Percentiles rank a stretch among this genome's conserved stretches.
These are phyloP conservation scores for Nymphalis c-album DNA, from an alignment of 2,888 invertebrate species.

Conservation along the genomic window DNA sequence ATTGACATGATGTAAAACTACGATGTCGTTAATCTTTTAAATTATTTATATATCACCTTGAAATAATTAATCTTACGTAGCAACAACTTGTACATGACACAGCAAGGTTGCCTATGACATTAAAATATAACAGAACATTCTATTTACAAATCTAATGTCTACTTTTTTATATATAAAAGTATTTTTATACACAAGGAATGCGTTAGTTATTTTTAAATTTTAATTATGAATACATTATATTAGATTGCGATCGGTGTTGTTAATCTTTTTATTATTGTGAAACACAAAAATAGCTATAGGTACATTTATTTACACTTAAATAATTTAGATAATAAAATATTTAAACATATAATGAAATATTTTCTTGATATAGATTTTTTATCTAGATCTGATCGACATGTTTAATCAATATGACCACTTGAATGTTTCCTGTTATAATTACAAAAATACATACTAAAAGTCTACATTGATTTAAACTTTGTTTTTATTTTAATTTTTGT, in stretches of 20 bases:
- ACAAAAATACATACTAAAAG: too few species aligned
- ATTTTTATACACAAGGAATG: neutral
- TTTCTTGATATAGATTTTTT: too few species aligned
- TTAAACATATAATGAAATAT: too few species aligned
- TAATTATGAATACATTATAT: neutral
- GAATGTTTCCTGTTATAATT: too few species aligned
- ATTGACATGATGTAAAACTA: conserved; percentile 11
- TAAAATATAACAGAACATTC: conserved; percentile 18
- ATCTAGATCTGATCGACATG: too few species aligned
- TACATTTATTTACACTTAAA: too few species aligned
- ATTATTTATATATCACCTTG: conserved; percentile 24
- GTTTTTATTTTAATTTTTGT: too few species aligned
- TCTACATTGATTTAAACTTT: too few species aligned
- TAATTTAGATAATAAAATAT: too few species aligned
- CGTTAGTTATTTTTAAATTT: neutral
- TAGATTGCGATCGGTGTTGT: neutral
- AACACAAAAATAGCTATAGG: too few species aligned
- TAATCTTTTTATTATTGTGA: too few species aligned
- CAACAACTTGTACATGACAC: conserved; percentile 13
- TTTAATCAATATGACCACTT: too few species aligned
- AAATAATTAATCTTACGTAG: conserved; percentile 19
- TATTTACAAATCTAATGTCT: conserved; percentile 9
- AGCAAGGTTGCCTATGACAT: conserved; percentile 25
- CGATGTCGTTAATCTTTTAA: conserved; percentile 13
- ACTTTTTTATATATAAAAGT: conserved; percentile 1